phyloP scores from a whole-genome alignment of 2,797 vertebrate genomes.

The Scyliorhinus canicula region DNA sequence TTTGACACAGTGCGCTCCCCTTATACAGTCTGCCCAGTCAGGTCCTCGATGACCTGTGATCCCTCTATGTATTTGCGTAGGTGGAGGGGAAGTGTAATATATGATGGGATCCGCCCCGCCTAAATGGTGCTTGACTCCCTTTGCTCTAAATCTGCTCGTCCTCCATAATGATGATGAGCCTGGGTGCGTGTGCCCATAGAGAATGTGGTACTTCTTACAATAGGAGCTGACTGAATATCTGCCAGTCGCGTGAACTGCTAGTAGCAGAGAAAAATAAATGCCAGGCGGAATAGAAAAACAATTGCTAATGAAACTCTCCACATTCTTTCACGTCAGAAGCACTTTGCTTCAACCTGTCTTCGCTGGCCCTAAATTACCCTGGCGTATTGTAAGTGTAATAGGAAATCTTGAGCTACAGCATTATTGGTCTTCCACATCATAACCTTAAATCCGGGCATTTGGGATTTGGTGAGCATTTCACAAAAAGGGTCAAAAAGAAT shows the following conservation, averaged over 20 bases:
- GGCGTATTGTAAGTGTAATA: neutral
- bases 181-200: neutral
- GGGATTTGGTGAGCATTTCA: neutral
- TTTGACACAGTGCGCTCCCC: neutral
- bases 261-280: neutral
- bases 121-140: neutral
- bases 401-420: neutral
- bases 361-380: neutral
- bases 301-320: neutral
- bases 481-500: neutral
- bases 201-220: neutral
- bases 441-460: neutral
- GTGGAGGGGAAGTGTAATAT: neutral
- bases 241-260: neutral
- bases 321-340: neutral
- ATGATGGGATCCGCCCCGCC: neutral
- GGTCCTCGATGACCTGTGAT: neutral
- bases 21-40: neutral
- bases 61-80: neutral
- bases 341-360: neutral
- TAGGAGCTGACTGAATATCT: neutral
- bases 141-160: neutral
- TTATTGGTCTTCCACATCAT: neutral
- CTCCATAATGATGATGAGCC: neutral
- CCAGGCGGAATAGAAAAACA: too few relatives aligned